Base-by-base conservation (phyloP, 1,140 invertebrate species). In the Wiebesia pumilae region DNA sequence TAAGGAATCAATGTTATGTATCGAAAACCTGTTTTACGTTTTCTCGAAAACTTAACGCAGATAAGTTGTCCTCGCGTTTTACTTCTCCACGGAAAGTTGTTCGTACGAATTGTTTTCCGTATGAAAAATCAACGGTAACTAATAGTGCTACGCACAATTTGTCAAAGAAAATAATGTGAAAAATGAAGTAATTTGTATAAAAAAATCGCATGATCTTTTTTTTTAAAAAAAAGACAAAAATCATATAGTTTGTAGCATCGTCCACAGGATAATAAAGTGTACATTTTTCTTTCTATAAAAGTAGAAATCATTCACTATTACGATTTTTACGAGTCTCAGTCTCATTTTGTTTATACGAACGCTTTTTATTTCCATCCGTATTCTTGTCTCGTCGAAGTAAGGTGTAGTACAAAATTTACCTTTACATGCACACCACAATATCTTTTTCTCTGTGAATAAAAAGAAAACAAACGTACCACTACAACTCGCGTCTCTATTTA, bases 241-340 rank as follows among this genome's bases (percentile, higher is more conserved):
- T 83, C 73, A 91, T 91, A 91, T 91, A 91, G 90, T 90, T 90
- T 92, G 91, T 92, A 91, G 89, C 88, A 89, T 83, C 85, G 88
- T 90, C 88, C 86, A 87, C 90, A 89, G 84, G 86, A 90, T 83
- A 92, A 91, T 91, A 91, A 92, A 92, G 88, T 87, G 89, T 90
- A 90, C 88, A 91, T 89, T 90, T 91, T 91, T 91, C 86, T 90
- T 92, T 91, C 87, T 87, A 90, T 78, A 84, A 30, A 65, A 83
- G 77, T 24, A n/a, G 69, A 78, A 77, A 75, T 75, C 65, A 38
- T 85, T 87, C 81, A 24, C 51, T 54, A 83, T 62, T 86, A 40
- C 51, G 35, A 69, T 83, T 87, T 87, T 84, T 78, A 78, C 54
- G 84, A 83, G 84, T 83, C 83, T 87, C 80, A 33, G 69, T 88